These are phyloP conservation scores for Isoperla grammatica DNA, from an alignment of 2,888 invertebrate species.

Conservation along the genomic window DNA sequence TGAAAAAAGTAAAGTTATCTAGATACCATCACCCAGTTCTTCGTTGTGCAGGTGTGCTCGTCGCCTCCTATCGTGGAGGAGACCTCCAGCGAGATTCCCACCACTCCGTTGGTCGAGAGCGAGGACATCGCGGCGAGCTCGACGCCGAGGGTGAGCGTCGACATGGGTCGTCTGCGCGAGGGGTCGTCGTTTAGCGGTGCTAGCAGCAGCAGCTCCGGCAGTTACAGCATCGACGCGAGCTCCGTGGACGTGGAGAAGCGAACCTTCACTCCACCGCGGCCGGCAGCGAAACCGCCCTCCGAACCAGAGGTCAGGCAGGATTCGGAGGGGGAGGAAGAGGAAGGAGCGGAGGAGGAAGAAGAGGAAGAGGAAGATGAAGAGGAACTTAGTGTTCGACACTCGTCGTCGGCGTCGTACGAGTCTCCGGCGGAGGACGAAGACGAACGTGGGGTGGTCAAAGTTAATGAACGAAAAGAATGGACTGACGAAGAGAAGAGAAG, in stretches of 20 bases:
- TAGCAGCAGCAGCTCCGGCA: slow-evolving; percentile 39
- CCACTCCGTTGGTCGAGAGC: slow-evolving; percentile 36
- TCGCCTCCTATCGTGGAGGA: slow-evolving; percentile 50
- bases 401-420: slow-evolving; percentile 69
- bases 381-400: slow-evolving; percentile 57
- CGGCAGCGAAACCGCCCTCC: background rate
- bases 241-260: slow-evolving; percentile 22
- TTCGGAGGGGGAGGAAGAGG: slow-evolving; percentile 17
- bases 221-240: slow-evolving; percentile 38
- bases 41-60: slow-evolving; percentile 36
- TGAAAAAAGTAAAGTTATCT: too few relatives aligned
- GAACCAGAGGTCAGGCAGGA: slow-evolving; percentile 4
- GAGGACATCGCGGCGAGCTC: slow-evolving; percentile 26
- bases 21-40: too few relatives aligned
- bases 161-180: slow-evolving; percentile 22
- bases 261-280: slow-evolving; percentile 11
- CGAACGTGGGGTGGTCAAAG: slow-evolving; percentile 43
- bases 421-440: slow-evolving; percentile 65
- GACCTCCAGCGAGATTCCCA: slow-evolving; percentile 38
- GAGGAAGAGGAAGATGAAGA: slow-evolving; percentile 25
- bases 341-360: slow-evolving; percentile 26
- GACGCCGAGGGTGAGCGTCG: slow-evolving; percentile 26
- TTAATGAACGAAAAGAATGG: slow-evolving; percentile 42
- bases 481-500: slow-evolving; percentile 65
- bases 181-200: slow-evolving; percentile 37